Percentiles rank a stretch among this genome's conserved stretches.
These are phyloP conservation scores for Homarus gammarus DNA, from an alignment of 2,888 invertebrate species.

Conservation along the genomic window DNA sequence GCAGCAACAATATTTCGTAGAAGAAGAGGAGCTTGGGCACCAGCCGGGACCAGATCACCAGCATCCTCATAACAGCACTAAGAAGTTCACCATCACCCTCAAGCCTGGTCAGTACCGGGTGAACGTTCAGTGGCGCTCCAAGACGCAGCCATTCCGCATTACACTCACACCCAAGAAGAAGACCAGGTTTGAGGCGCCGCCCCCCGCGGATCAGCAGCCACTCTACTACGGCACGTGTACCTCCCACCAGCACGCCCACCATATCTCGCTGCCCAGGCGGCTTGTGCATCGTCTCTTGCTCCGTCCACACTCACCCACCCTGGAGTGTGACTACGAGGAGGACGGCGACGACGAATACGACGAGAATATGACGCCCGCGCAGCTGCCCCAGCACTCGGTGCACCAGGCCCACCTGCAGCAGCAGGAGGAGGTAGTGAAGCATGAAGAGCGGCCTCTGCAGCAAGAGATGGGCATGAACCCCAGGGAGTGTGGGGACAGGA, in stretches of 20 bases:
- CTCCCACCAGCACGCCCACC: conserved; percentile 4
- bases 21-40: not conserved
- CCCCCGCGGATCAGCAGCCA: conserved; percentile 54
- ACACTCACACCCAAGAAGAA: conserved; percentile 79
- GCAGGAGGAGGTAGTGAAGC: conserved; percentile 30
- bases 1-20: not conserved
- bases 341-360: not conserved
- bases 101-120: conserved; percentile 62
- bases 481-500: conserved; percentile 32
- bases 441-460: conserved; percentile 32
- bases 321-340: not conserved
- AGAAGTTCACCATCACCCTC: conserved; percentile 44
- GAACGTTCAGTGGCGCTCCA: conserved; percentile 65
- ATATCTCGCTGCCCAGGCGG: conserved; percentile 44
- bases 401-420: conserved; percentile 17
- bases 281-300: conserved; percentile 56
- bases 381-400: not conserved
- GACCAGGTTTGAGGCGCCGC: conserved; percentile 88
- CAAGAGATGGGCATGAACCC: conserved; percentile 44
- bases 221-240: conserved; percentile 52
- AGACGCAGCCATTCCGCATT: conserved; percentile 49
- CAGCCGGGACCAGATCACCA: not conserved
- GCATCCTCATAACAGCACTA: not conserved
- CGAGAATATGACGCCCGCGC: conserved; percentile 16
- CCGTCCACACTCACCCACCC: conserved; percentile 18